These are phyloP conservation scores for Phoxinus phoxinus DNA, from an alignment of 2,113 vertebrate species.

Conservation along the genomic window DNA sequence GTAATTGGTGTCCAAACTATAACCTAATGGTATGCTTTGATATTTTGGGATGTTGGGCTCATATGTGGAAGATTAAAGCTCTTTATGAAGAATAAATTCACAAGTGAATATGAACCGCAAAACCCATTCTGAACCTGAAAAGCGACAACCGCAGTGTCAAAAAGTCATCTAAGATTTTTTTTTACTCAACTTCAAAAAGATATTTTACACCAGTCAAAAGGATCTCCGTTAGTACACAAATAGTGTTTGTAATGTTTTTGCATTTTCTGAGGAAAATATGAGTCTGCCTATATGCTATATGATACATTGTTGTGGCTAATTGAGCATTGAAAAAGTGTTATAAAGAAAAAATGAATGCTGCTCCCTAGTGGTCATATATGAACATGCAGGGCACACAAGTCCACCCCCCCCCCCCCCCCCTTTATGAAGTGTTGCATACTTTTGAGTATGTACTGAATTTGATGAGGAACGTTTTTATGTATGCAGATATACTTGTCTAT, in stretches of 20 bases:
- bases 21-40: background rate
- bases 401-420: too few relatives aligned
- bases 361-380: background rate
- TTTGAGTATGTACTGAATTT: background rate
- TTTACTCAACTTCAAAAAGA: background rate
- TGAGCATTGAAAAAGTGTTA: background rate
- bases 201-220: background rate
- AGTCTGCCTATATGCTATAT: background rate
- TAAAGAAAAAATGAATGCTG: background rate
- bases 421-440: background rate
- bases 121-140: background rate
- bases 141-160: background rate
- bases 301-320: background rate
- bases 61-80: background rate
- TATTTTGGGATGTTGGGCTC: background rate
- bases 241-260: background rate
- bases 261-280: background rate
- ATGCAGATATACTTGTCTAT: too few relatives aligned
- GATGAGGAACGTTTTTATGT: background rate
- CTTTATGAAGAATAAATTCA: background rate
- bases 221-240: background rate
- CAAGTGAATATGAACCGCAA: background rate
- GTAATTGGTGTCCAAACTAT: background rate
- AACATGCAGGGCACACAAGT: background rate
- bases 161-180: background rate